Base-by-base conservation (phyloP, 2,888 invertebrate species). In the Xanthorhoe spadicearia region DNA sequence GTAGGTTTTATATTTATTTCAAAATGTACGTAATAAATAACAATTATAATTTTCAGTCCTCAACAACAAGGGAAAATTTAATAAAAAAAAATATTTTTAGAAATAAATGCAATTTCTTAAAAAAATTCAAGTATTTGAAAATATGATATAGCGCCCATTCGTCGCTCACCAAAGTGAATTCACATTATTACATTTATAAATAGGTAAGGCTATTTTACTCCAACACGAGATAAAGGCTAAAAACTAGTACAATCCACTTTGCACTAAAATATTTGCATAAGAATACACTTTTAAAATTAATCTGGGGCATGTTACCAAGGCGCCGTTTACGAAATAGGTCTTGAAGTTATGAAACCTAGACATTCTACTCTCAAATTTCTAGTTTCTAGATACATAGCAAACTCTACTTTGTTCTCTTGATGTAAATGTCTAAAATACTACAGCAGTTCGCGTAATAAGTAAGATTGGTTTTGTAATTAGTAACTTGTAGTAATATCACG, bases 281-380 rank as follows among this genome's bases (percentile, higher is more conserved):
- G 28, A 53, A 68, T 54, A 63, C 52, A 59, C 49, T 55, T 61
- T 64, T 60, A 38, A 54, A 66, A 66, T 57, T 69, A 63, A 66
- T 72, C 69, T 69, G 60, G 62, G 64, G 60, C 64, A 46, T 68
- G 58, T 62, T 61, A 61, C 64, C 48, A 49, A 60, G 60, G 56
- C 56, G 65, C 60, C 46, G 69, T 61, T 53, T 28, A 38, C 68
- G 62, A 59, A 70, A 68, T 68, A 56, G 61, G 48, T 35, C 61
- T 52, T 50, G 38, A 49, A 64, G 50, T 64, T 64, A 57, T 8
- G 58, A 68, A 57, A 55, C 56, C 64, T 55, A 63, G 63, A 55
- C 17, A 32, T 43, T 60, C 15, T 43, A 13, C 38, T 46, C 15
- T 15, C 8, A 10, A 53, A 10, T 15, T 17, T 7, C 18, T 13